Evolutionary conservation across 2,888 invertebrate species (phyloP).

Genomic region (Bedellia somnulentella): DNA sequence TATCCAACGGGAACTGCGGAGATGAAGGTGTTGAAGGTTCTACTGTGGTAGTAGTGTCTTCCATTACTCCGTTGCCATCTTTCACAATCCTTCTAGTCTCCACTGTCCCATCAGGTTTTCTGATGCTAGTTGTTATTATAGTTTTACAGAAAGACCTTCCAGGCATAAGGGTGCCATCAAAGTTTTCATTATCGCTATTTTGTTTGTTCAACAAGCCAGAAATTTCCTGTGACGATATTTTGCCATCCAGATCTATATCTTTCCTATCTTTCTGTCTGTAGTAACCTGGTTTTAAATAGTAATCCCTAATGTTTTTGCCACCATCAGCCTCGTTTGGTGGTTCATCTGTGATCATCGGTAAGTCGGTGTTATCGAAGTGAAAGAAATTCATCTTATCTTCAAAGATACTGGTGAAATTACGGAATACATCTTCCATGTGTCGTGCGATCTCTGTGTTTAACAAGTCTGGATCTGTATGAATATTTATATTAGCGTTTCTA

Average conservation of each 20-base stretch:
- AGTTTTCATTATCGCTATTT: constrained; percentile 17
- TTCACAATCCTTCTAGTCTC: constrained; percentile 44
- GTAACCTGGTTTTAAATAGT: constrained; percentile 46
- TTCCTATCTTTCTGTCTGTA: constrained; percentile 23
- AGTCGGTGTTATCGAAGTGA: constrained; percentile 7
- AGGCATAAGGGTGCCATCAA: constrained; percentile 29
- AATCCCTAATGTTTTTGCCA: constrained; percentile 33
- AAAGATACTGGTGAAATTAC: constrained; percentile 24
- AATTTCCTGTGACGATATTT: constrained; percentile 43
- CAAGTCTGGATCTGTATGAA: constrained; percentile 27
- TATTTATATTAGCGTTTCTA: constrained; percentile 20
- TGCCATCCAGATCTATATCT: constrained; percentile 43
- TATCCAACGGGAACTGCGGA: too few species aligned
- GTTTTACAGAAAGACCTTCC: constrained; percentile 40
- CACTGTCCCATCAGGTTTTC: constrained; percentile 38
- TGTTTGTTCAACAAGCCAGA: constrained; percentile 37
- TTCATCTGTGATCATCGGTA: constrained; percentile 1
- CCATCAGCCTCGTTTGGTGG: constrained; percentile 20
- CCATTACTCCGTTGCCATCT: constrained; percentile 38
- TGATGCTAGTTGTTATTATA: constrained; percentile 44
- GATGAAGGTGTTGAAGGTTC: too few species aligned
- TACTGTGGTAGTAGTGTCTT: constrained; percentile 26
- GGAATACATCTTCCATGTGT: constrained; percentile 34
- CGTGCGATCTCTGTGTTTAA: constrained; percentile 37
- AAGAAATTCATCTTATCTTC: constrained; percentile 17